Base-by-base conservation (phyloP, 2,113 vertebrate genomes). In the Laticauda laticaudata region DNA sequence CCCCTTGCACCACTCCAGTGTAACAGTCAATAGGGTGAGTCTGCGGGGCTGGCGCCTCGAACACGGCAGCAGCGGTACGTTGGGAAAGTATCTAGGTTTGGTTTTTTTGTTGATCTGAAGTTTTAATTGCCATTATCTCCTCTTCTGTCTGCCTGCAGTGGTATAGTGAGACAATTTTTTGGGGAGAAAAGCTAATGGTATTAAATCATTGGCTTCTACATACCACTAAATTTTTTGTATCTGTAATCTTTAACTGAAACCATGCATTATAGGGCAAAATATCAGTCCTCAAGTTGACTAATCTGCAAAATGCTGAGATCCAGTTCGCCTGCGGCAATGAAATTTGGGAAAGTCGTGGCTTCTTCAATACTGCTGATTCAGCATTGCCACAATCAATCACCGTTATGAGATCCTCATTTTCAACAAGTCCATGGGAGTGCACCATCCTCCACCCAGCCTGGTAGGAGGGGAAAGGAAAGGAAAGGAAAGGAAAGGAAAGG, bases 191-290 rank as follows among this genome's bases (percentile, higher is more conserved):
- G 54, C 26, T 48, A 24, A 12, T 90, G 89, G 95, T 96, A 95
- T 96, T 94, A 92, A 94, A 95, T 97, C 97, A 95, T 29, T 93
- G 57, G 48, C 59, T 69, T 69, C 64, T 69, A 14, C 12, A n/a
- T 69, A 69, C 29, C 34, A n/a, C 29, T 69, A 69, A n/a, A 6
- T n/a, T 14, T 2, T n/a, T n/a, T 69, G 64, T 69, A 29, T 69
- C 64, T n/a, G 29, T 34, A n/a, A 69, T 69, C 29, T 64, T 64
- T 69, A 69, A 69, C 12, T 69, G 29, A 69, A n/a, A 34, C 29
- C 2, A 10, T 15, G 4, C 64, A 69, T 69, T n/a, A 69, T 5
- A 69, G 4, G 29, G 12, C 29, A 29, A 64, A 64, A 69, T n/a
- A n/a, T 69, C 59, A 26, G 23, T 69, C 64, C 12, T 69, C 64